phyloP scores from a whole-genome alignment of 2,888 invertebrate genomes.

The Eilema caniola region DNA sequence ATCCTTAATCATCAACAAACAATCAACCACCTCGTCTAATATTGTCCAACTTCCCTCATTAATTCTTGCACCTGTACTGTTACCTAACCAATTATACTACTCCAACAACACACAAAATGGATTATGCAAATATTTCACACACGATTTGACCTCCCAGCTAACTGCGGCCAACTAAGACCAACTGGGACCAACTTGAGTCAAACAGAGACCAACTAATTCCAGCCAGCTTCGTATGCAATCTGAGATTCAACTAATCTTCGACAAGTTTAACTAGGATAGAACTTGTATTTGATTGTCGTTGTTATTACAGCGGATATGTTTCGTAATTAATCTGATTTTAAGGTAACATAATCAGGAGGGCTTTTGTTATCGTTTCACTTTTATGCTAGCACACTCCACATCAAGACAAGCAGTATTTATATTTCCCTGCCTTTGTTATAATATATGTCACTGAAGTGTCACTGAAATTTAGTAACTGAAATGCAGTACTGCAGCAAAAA shows the following conservation, averaged over 20 bases:
- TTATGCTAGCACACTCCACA: too few species aligned
- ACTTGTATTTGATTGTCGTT: background rate
- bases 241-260: background rate
- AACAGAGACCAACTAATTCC: conserved; percentile 3
- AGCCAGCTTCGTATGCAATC: background rate
- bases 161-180: conserved; percentile 2
- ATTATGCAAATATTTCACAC: conserved; percentile 17
- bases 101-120: conserved; percentile 10
- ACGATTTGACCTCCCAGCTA: conserved; percentile 2
- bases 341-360: too few species aligned
- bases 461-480: too few species aligned
- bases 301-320: background rate
- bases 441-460: too few species aligned
- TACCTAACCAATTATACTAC: conserved; percentile 13
- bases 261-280: background rate
- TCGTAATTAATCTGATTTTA: too few species aligned
- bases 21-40: background rate
- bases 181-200: conserved; percentile 1
- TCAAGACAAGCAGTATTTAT: too few species aligned
- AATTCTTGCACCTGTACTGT: conserved; percentile 13
- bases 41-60: background rate
- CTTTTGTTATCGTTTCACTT: too few species aligned
- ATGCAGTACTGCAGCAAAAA: too few species aligned
- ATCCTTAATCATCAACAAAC: background rate
- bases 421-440: too few species aligned